A percentile compares a stretch with the other conserved stretches of the same genome.
phyloP scores from a whole-genome alignment of 2,113 vertebrate genomes.

The Ptilonorhynchus violaceus region DNA sequence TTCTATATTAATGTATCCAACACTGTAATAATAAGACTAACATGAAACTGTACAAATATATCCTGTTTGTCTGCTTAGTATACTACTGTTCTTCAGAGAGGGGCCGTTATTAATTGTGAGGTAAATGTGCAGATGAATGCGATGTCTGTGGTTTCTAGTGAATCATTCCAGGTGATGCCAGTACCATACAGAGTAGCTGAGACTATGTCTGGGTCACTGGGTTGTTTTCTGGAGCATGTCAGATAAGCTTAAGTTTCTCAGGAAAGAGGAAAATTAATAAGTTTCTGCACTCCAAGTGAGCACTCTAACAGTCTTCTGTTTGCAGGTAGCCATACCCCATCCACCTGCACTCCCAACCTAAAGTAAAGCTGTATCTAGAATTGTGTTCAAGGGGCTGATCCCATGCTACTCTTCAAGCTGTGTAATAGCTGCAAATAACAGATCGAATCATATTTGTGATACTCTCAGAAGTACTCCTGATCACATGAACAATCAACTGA shows the following conservation, averaged over 20 bases:
- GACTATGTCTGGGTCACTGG: background rate
- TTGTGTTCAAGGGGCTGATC: background rate
- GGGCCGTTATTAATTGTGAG: background rate
- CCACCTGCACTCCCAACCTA: background rate
- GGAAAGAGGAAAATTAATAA: background rate
- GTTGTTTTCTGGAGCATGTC: background rate
- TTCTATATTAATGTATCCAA: background rate
- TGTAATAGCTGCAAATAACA: background rate
- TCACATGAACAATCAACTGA: background rate
- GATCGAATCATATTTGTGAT: background rate
- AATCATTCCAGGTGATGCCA: background rate
- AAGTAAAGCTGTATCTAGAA: background rate
- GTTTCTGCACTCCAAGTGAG: background rate
- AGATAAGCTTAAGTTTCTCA: background rate
- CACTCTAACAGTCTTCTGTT: background rate
- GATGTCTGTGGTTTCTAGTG: background rate
- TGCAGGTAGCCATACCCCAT: background rate
- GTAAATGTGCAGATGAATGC: background rate
- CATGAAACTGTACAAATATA: background rate
- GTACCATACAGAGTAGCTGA: background rate
- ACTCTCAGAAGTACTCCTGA: background rate
- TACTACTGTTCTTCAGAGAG: background rate
- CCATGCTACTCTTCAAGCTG: background rate
- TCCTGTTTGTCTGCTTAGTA: background rate
- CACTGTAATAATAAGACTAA: background rate